These are phyloP conservation scores for Ooceraea biroi DNA, from an alignment of 1,140 invertebrate genomes.

Conservation along the genomic window DNA sequence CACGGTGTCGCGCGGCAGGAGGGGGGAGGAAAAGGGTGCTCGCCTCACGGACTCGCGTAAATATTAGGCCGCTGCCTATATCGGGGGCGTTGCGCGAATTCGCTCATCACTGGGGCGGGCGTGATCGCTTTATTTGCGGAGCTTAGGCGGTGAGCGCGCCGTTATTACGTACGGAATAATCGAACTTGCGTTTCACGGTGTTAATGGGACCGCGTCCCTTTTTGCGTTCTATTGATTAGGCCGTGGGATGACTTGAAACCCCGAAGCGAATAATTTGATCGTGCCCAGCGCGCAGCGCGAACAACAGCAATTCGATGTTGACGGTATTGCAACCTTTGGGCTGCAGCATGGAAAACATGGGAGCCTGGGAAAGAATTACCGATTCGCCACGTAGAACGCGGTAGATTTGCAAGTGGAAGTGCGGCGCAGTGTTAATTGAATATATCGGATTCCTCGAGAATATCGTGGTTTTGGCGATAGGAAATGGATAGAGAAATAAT, in stretches of 20 bases:
- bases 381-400: slow-evolving; percentile 68
- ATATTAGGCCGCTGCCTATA: not conserved
- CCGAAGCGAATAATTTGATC: slow-evolving; percentile 59
- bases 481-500: slow-evolving; percentile 75
- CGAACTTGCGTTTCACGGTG: not conserved
- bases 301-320: slow-evolving; percentile 73
- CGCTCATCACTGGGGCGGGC: not conserved
- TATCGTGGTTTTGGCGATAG: slow-evolving; percentile 75
- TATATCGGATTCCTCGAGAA: slow-evolving; percentile 76
- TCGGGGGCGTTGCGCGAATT: not conserved
- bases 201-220: slow-evolving; percentile 1
- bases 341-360: slow-evolving; percentile 69
- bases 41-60: not conserved
- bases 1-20: slow-evolving; percentile 9
- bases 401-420: slow-evolving; percentile 72
- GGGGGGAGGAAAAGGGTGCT: too few species aligned
- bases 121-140: not conserved
- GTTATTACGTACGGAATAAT: not conserved
- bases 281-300: slow-evolving; percentile 50
- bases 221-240: slow-evolving; percentile 53
- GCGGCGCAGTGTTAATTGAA: slow-evolving; percentile 76
- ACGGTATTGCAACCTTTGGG: slow-evolving; percentile 66
- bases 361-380: slow-evolving; percentile 73
- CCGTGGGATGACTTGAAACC: slow-evolving; percentile 31
- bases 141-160: too few species aligned